These are phyloP conservation scores for Cercocebus atys DNA, from an alignment of 2,113 vertebrate species.

Conservation along the genomic window DNA sequence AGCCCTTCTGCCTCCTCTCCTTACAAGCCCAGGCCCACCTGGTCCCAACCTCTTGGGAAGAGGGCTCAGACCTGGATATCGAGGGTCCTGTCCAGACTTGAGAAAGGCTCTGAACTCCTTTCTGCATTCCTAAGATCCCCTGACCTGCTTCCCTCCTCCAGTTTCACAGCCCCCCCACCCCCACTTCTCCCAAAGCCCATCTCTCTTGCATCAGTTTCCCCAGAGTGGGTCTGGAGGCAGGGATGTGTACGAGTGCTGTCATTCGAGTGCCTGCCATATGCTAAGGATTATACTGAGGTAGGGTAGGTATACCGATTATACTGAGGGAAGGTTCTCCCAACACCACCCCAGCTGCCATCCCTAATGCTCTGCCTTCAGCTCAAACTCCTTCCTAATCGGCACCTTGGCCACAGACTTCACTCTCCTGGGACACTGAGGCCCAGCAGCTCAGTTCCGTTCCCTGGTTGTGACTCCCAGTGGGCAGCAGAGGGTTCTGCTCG, in stretches of 20 bases:
- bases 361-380: not conserved
- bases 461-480: not conserved
- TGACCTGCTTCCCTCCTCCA: not conserved
- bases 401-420: not conserved
- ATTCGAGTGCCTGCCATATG: not conserved
- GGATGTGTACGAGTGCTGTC: not conserved
- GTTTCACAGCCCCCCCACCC: not conserved
- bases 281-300: not conserved
- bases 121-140: not conserved
- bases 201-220: not conserved
- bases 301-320: not conserved
- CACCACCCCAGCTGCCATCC: not conserved
- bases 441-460: not conserved
- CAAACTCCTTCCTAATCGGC: not conserved
- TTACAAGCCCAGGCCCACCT: not conserved
- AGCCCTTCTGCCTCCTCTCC: not conserved
- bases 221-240: not conserved
- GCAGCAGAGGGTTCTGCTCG: not conserved
- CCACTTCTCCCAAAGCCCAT: not conserved
- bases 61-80: not conserved
- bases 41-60: not conserved
- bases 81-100: not conserved
- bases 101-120: not conserved
- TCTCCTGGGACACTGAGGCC: not conserved
- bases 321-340: not conserved